A percentile compares a stretch with the other conserved stretches of the same genome.
Conservation (phyloP, 37 sponge, comb jelly and placozoan species). For the Theonella swinhoei region DNA sequence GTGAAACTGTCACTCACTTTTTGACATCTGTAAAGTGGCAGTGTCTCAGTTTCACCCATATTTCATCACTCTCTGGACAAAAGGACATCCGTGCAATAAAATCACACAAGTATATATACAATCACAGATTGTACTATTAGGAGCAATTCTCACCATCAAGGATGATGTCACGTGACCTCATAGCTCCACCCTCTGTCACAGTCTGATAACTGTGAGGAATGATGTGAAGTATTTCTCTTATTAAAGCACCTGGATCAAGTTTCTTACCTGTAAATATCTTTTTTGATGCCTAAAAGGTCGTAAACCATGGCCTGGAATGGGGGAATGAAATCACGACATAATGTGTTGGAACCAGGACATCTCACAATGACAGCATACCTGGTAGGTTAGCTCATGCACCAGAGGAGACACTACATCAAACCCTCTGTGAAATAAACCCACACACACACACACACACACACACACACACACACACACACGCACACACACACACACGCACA, state of each 20-base stretch:
- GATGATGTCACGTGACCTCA: conserved; percentile 37
- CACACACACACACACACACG: conserved; percentile 21
- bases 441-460: background rate
- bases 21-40: conserved; percentile 70
- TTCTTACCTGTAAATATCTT: conserved; percentile 63
- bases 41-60: conserved; percentile 73
- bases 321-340: background rate
- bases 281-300: conserved; percentile 67
- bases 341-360: no score
- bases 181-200: conserved; percentile 5
- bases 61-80: conserved; percentile 59
- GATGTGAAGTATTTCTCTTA: background rate
- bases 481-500: conserved; percentile 22
- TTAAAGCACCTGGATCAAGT: background rate
- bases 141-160: conserved; percentile 62
- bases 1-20: conserved; percentile 60
- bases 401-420: conserved; percentile 53
- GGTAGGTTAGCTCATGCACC: conserved; percentile 75
- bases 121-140: no score
- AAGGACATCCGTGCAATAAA: no score
- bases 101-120: no score
- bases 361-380: conserved; percentile 10
- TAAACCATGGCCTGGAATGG: conserved; percentile 78
- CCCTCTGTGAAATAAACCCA: background rate
- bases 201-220: conserved; percentile 10